Evolutionary conservation across 2,888 invertebrate genomes (phyloP).

Genomic region (Leptopilina drosophilae): DNA sequence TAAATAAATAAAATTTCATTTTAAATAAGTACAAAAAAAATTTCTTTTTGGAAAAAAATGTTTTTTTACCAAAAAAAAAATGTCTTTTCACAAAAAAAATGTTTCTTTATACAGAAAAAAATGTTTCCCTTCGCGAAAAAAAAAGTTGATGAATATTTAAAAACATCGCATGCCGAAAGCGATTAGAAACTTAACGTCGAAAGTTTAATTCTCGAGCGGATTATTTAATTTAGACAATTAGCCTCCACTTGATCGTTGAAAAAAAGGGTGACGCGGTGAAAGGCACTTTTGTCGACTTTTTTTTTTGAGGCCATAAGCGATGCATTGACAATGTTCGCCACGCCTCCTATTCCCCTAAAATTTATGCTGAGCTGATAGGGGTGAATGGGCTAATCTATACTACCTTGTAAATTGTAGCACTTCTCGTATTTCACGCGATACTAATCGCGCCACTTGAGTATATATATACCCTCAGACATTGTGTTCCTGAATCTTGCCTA

Average conservation of each 20-base stretch:
- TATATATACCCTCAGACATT: constrained; percentile 32
- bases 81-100: too few relatives aligned
- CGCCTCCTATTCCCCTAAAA: constrained; percentile 33
- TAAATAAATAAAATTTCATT: too few relatives aligned
- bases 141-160: too few relatives aligned
- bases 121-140: too few relatives aligned
- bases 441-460: constrained; percentile 35
- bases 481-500: constrained; percentile 21
- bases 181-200: too few relatives aligned
- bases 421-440: constrained; percentile 38
- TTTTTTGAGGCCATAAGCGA: neutral
- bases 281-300: constrained; percentile 21
- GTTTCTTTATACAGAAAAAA: too few relatives aligned
- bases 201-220: too few relatives aligned
- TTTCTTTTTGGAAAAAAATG: too few relatives aligned
- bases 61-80: too few relatives aligned
- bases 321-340: constrained; percentile 30
- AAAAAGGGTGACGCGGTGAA: neutral
- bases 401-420: constrained; percentile 40
- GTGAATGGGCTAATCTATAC: constrained; percentile 38
- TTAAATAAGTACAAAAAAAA: too few relatives aligned
- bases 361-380: constrained; percentile 39
- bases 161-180: too few relatives aligned
- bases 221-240: too few relatives aligned
- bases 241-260: neutral